Evolutionary conservation across 2,797 vertebrate genomes (phyloP).

Genomic region (Bovichtus diacanthus): DNA sequence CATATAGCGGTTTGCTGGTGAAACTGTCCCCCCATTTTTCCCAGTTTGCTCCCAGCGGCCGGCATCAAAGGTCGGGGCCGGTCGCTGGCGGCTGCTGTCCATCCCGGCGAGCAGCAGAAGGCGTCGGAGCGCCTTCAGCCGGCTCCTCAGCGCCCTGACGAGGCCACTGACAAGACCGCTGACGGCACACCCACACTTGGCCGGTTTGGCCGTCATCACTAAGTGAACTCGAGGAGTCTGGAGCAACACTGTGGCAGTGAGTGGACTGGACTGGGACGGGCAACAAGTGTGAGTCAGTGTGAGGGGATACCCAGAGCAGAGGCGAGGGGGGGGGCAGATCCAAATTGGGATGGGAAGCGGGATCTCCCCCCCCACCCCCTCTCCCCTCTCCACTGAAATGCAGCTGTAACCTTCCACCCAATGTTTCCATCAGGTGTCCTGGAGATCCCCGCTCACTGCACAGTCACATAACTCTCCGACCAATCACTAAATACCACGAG

Average conservation of each 20-base stretch:
- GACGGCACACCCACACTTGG: conserved; percentile 16
- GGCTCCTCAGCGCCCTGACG: conserved; percentile 56
- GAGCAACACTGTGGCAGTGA: background rate
- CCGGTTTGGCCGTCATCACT: conserved; percentile 61
- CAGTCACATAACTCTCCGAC: conserved; percentile 32
- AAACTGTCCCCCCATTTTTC: background rate
- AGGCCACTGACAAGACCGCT: no score
- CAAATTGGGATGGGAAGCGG: conserved; percentile 58
- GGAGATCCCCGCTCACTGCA: conserved; percentile 55
- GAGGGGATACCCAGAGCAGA: conserved; percentile 66
- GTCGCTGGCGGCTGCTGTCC: background rate
- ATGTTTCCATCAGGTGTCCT: conserved; percentile 72
- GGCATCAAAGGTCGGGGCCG: background rate
- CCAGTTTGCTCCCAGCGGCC: background rate
- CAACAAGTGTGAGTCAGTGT: conserved; percentile 28
- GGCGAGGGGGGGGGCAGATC: background rate
- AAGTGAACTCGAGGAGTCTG: background rate
- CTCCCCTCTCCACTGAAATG: conserved; percentile 4
- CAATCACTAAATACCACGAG: conserved; percentile 47
- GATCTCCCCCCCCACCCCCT: conserved; percentile 37
- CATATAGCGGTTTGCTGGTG: conserved; percentile 12
- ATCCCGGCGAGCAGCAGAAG: conserved; percentile 46
- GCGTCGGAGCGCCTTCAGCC: conserved; percentile 74
- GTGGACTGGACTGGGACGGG: background rate
- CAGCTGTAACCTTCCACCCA: conserved; percentile 69